These are phyloP conservation scores for Drosophila neotestacea DNA, from an alignment of 2,888 invertebrate genomes.

Conservation along the genomic window DNA sequence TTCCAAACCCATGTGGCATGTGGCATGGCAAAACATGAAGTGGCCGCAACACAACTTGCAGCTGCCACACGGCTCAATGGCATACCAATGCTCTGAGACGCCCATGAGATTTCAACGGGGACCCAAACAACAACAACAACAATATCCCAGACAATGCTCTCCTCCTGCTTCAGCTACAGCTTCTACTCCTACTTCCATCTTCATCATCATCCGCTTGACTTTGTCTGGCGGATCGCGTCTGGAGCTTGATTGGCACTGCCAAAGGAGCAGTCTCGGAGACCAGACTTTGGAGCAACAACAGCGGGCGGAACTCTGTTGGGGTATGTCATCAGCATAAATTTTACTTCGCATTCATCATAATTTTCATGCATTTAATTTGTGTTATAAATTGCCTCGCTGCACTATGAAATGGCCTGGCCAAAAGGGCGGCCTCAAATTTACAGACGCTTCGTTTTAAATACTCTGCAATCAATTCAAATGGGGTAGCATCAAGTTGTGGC, in stretches of 20 bases:
- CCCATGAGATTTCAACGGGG: conserved; percentile 47
- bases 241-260: conserved; percentile 47
- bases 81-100: conserved; percentile 60
- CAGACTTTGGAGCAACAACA: conserved; percentile 3
- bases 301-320: conserved; percentile 31
- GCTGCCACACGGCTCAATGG: conserved; percentile 49
- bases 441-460: conserved; percentile 19
- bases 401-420: conserved; percentile 32
- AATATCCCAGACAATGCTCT: conserved; percentile 11
- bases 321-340: conserved; percentile 80
- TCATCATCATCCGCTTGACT: conserved; percentile 14
- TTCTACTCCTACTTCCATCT: background rate
- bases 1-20: conserved; percentile 20
- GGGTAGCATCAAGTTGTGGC: background rate
- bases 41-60: conserved; percentile 18
- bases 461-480: conserved; percentile 5
- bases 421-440: conserved; percentile 47
- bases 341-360: conserved; percentile 77
- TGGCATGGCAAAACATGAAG: conserved; percentile 41
- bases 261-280: conserved; percentile 8
- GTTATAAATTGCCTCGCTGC: conserved; percentile 68
- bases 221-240: conserved; percentile 53
- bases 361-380: conserved; percentile 78
- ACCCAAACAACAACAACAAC: conserved; percentile 22
- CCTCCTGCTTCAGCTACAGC: background rate